Conservation (phyloP, 2,888 invertebrate species). For the Polymixis lichenea region DNA sequence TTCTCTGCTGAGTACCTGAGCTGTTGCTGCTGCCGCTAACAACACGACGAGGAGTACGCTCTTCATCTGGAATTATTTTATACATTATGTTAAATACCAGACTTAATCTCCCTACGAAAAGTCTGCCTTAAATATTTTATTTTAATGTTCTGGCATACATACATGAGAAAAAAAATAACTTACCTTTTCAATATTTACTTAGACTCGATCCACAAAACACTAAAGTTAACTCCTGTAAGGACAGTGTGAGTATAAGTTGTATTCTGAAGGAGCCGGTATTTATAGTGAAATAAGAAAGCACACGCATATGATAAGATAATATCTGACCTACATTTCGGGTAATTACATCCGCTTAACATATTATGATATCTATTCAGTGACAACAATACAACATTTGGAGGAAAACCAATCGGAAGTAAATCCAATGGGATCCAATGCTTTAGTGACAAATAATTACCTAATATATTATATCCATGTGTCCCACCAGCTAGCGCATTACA, state of each 20-base stretch:
- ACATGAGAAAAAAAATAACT: background rate
- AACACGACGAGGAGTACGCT: constrained; percentile 22
- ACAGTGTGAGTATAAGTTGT: constrained; percentile 12
- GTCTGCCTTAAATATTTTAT: too few species aligned
- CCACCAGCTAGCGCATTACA: background rate
- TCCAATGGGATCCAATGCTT: too few species aligned
- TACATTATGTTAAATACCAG: background rate
- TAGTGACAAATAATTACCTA: background rate
- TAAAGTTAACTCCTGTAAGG: constrained; percentile 1
- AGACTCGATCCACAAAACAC: background rate
- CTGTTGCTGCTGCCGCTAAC: constrained; percentile 37
- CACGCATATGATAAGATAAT: constrained; percentile 9
- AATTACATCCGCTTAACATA: background rate
- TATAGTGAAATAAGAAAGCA: constrained; percentile 19
- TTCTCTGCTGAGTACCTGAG: constrained; percentile 11
- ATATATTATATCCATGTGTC: too few species aligned
- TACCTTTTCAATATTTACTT: constrained; percentile 1
- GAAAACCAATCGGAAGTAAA: too few species aligned
- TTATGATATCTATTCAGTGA: too few species aligned
- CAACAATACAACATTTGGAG: background rate
- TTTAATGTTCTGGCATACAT: too few species aligned
- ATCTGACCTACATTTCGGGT: background rate
- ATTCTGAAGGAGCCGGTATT: constrained; percentile 20
- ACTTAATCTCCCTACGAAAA: background rate
- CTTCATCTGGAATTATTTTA: constrained; percentile 38